Evolutionary conservation across 2,113 vertebrate genomes (phyloP), one percentile per base, ranked within the genome.

Genomic region (Boleophthalmus pectinirostris): DNA sequence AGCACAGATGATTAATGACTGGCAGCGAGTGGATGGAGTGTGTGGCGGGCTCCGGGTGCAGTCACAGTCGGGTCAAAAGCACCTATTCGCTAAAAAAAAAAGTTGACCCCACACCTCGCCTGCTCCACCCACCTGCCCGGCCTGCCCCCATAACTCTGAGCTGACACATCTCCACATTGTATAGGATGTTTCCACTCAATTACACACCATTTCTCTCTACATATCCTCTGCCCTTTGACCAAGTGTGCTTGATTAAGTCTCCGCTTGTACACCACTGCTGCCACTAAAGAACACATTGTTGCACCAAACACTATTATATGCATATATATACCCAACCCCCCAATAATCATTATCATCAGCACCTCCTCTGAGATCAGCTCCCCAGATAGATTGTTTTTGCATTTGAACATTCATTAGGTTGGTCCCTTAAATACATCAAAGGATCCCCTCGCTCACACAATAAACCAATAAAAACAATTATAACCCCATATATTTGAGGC

Each of bases 341-440:
- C 56, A 60, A 54, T 70, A 80, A 83, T 46, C 66, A 74, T 70
- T 23, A 69, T 70, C 82, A 79, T 57, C 68, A 78, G 66, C 72
- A 64, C 58, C 74, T 76, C 82, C 78, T 88, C 79, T 77, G 84
- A 88, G 89, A 89, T 84, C 75, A 78, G 70, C 68, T 92, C 89
- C 90, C 88, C 67, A 67, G 84, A 89, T 87, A 85, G 82, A 80
- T 74, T 78, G 75, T 78, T 89, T 91, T 83, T 85, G 86, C 81
- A 87, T 90, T 91, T 88, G 87, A 87, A 86, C 78, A 91, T 91
- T 91, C 91, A 91, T 94, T 93, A 90, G 91, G 80, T 85, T 75
- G 86, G 84, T 87, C 89, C 88, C 88, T 90, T 92, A 93, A 90
- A 92, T 93, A 92, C 89, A 89, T 92, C 91, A 92, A 93, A 93